A percentile compares a stretch with the other conserved stretches of the same genome.
Conservation (phyloP, 2,797 vertebrate genomes). For the Leuciscus waleckii region DNA sequence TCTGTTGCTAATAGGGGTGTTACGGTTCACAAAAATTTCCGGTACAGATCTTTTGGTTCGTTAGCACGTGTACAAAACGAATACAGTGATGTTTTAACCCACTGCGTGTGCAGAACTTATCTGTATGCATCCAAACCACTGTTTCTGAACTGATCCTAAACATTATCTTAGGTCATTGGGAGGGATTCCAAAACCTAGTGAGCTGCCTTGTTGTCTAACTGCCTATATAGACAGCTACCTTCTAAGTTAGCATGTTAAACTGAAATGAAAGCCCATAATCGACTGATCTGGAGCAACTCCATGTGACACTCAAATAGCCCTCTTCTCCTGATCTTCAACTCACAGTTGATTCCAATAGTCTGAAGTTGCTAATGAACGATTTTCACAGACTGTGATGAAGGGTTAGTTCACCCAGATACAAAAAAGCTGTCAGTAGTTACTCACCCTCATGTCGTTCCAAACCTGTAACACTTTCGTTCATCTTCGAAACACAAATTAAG, state of each 20-base stretch:
- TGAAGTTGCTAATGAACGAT: not conserved
- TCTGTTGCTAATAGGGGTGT: not conserved
- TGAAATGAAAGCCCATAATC: not conserved
- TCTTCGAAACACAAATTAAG: not conserved
- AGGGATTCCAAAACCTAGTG: not conserved
- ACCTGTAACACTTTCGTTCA: not conserved
- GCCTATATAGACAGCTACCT: not conserved
- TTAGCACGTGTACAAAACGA: not conserved
- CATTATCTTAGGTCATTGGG: not conserved
- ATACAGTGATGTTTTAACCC: not conserved
- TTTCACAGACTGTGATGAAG: not conserved
- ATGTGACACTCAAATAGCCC: not conserved
- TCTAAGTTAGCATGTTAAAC: not conserved
- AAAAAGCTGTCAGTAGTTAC: not conserved
- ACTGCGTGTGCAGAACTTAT: too few species aligned
- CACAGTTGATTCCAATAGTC: not conserved
- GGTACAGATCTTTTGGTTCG: not conserved
- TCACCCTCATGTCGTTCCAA: not conserved
- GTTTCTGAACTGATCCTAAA: not conserved
- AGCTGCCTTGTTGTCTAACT: not conserved
- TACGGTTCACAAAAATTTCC: not conserved
- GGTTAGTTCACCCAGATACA: not conserved
- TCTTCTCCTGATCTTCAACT: not conserved
- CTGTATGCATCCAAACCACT: not conserved
- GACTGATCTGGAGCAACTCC: not conserved